Conservation (phyloP, 2,888 invertebrate genomes). For the Lepidocyrtinus sp. region DNA sequence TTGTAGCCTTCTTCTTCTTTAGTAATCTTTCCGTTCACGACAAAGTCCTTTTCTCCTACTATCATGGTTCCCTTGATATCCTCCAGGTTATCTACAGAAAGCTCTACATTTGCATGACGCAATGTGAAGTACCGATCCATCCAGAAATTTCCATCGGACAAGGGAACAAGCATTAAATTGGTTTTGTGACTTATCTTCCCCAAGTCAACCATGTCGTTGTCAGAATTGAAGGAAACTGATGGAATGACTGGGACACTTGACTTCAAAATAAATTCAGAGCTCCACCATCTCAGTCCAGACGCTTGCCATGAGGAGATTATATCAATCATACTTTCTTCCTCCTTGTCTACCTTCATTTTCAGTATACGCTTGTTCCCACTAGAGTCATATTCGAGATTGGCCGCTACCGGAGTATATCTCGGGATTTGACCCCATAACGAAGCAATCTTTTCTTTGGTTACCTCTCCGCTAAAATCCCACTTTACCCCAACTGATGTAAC, state of each 20-base stretch:
- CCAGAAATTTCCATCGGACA: conserved; percentile 29
- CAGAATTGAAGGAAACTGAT: conserved; percentile 35
- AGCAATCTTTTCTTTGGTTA: not conserved
- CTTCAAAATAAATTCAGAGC: conserved; percentile 31
- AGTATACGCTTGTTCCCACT: not conserved
- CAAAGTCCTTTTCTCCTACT: conserved; percentile 32
- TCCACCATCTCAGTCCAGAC: conserved; percentile 28
- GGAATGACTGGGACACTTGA: conserved; percentile 32
- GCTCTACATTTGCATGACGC: not conserved
- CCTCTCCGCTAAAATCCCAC: conserved; percentile 40
- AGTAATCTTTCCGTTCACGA: conserved; percentile 34
- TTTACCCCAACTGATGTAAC: conserved; percentile 39
- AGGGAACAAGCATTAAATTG: conserved; percentile 17
- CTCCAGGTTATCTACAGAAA: conserved; percentile 38
- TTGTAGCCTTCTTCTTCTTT: conserved; percentile 9
- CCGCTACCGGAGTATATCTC: conserved; percentile 3
- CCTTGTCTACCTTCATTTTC: conserved; percentile 23
- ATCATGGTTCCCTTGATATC: conserved; percentile 40
- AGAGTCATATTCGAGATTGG: conserved; percentile 6
- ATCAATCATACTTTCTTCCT: conserved; percentile 24
- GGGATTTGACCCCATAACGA: conserved; percentile 47
- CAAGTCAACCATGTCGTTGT: conserved; percentile 28
- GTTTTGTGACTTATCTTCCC: conserved; percentile 38
- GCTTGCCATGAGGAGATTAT: conserved; percentile 24
- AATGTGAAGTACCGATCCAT: not conserved